phyloP scores from a whole-genome alignment of 2,797 vertebrate genomes.

The Petrocephalus sullivani region DNA sequence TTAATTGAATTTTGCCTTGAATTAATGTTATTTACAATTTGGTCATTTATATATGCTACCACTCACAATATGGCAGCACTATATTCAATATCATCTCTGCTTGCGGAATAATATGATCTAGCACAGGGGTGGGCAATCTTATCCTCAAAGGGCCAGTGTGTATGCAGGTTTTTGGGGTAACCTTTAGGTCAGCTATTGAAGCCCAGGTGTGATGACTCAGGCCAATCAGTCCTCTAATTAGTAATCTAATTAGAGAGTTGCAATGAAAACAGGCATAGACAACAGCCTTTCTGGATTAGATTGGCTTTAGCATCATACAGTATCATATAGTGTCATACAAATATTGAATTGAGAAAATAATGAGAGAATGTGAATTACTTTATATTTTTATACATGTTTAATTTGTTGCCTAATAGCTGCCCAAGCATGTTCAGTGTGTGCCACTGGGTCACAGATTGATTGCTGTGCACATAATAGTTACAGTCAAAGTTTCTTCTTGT shows the following conservation, averaged over 20 bases:
- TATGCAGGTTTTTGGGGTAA: no score
- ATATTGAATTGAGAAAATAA: not conserved
- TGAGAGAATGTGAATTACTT: not conserved
- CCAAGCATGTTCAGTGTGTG: no score
- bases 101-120: not conserved
- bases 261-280: no score
- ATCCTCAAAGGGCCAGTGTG: no score
- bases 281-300: no score
- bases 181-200: no score
- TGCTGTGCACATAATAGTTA: not conserved
- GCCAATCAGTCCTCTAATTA: no score
- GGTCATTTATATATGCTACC: not conserved
- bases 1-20: not conserved
- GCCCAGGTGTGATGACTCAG: no score
- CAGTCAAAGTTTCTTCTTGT: not conserved
- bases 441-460: not conserved
- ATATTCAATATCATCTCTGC: not conserved
- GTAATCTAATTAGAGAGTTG: no score
- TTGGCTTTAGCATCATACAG: not conserved
- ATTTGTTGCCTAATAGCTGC: not conserved
- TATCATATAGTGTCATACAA: not conserved
- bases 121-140: no score
- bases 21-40: not conserved
- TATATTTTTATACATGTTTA: not conserved
- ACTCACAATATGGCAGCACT: not conserved